Conservation (phyloP, 2,797 vertebrate species). For the Onychomys torridus region DNA sequence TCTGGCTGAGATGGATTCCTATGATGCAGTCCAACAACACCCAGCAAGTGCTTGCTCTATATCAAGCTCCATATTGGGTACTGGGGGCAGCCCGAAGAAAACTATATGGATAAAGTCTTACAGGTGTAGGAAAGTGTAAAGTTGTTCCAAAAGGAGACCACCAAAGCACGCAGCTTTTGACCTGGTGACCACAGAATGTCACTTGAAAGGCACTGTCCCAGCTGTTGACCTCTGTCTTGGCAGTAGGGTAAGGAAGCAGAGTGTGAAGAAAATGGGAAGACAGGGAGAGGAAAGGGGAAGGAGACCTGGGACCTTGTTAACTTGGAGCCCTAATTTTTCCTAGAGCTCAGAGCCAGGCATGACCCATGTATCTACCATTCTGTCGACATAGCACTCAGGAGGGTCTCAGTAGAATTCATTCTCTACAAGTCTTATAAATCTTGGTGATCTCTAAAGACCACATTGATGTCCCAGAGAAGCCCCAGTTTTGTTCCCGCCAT, state of each 20-base stretch:
- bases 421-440: neutral
- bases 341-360: neutral
- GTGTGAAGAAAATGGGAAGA: neutral
- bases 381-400: rapidly evolving
- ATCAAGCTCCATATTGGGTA: neutral
- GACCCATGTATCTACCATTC: neutral
- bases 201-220: neutral
- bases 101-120: neutral
- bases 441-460: neutral
- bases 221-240: neutral
- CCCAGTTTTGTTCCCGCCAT: neutral
- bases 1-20: neutral
- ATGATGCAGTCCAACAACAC: neutral
- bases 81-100: neutral
- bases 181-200: neutral
- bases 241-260: neutral
- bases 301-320: neutral
- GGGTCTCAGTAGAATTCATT: neutral
- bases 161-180: neutral
- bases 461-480: neutral
- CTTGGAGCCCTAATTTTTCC: neutral
- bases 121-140: neutral
- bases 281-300: neutral
- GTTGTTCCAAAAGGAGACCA: neutral
- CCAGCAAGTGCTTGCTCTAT: neutral